Percentiles rank a stretch among this genome's conserved stretches.
Evolutionary conservation across 1,140 invertebrate species (phyloP).

Genomic region (Heliconius congener): DNA sequence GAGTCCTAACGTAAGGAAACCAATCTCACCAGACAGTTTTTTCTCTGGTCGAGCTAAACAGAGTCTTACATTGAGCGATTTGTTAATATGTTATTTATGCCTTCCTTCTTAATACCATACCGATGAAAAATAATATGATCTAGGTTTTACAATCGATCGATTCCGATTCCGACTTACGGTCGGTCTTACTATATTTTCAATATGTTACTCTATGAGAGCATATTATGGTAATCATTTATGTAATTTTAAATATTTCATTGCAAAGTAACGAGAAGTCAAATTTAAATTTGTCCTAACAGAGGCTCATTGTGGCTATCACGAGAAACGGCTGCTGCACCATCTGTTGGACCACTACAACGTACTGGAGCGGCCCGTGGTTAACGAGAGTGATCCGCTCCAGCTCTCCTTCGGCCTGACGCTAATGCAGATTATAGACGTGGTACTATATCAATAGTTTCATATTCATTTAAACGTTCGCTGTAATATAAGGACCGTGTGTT

Average conservation of each 20-base stretch:
- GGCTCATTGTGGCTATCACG: conserved; percentile 92
- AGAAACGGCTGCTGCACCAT: conserved; percentile 95
- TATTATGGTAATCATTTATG: no score
- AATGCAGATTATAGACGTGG: conserved; percentile 99
- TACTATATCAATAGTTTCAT: conserved; percentile 64
- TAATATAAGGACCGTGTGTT: neutral
- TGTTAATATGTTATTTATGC: no score
- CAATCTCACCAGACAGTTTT: no score
- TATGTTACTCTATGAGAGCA: no score
- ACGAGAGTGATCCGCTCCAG: conserved; percentile 97
- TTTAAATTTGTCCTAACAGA: conserved; percentile 72
- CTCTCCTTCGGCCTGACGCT: conserved; percentile 98
- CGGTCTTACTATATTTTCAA: no score
- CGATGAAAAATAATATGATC: neutral
- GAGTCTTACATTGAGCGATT: no score
- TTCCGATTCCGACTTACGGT: no score
- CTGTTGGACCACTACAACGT: conserved; percentile 98
- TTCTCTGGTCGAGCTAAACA: no score
- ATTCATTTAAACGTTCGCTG: neutral
- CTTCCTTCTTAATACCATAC: no score
- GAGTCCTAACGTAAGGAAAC: no score
- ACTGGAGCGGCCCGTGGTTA: conserved; percentile 97
- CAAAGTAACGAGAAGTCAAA: neutral
- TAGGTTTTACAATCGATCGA: no score
- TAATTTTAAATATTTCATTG: neutral